These are phyloP conservation scores for Nesoenas mayeri DNA, from an alignment of 2,113 vertebrate species.

Conservation along the genomic window DNA sequence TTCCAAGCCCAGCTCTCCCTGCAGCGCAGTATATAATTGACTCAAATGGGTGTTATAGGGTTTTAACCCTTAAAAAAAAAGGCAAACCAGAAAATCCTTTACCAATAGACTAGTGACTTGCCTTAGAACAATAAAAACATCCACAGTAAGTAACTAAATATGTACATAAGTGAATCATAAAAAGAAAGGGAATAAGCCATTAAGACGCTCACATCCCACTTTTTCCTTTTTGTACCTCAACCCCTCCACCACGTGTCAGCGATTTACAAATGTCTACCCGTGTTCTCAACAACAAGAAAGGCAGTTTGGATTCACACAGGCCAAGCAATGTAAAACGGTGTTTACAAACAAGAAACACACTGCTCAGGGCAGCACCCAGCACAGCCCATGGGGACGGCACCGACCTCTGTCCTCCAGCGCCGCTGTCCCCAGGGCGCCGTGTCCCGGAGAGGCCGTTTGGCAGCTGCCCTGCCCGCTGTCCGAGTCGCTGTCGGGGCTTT, in stretches of 20 bases:
- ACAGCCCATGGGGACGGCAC: background rate
- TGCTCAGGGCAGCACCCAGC: fast-evolving
- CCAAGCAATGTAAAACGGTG: fast-evolving
- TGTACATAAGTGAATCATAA: background rate
- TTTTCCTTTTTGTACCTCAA: background rate
- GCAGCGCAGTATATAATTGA: background rate
- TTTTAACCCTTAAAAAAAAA: background rate
- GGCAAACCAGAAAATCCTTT: constrained; percentile 17
- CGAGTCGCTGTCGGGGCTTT: constrained; percentile 73
- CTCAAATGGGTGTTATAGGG: background rate
- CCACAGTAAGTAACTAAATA: background rate
- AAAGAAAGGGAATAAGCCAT: background rate
- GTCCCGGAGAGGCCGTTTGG: constrained; percentile 62
- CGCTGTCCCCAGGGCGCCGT: background rate
- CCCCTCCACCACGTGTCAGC: too few species aligned
- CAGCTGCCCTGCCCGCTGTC: constrained; percentile 86
- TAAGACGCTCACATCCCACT: background rate
- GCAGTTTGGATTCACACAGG: background rate
- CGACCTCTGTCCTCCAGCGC: constrained; percentile 68
- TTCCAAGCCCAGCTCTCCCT: background rate
- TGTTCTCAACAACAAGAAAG: background rate
- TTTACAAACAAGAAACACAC: fast-evolving
- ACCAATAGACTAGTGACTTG: background rate
- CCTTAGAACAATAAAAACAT: background rate
- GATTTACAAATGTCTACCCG: background rate